Conservation (phyloP, 2,888 invertebrate species). For the Eupsilia transversa region DNA sequence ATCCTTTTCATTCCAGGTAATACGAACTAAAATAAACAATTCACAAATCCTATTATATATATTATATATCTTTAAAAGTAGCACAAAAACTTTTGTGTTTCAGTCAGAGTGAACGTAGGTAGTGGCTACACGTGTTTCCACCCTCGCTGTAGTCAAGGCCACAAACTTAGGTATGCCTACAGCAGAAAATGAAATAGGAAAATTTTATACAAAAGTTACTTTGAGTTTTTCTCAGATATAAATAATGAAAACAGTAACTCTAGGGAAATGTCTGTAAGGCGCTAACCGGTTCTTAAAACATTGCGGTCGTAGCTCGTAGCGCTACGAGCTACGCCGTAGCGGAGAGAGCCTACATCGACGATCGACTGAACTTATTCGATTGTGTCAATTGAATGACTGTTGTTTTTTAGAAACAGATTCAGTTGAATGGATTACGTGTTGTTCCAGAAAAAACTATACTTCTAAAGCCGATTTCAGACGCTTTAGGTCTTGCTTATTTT, state of each 20-base stretch:
- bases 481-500: background rate
- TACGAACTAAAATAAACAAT: background rate
- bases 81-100: background rate
- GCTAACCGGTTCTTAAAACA: constrained; percentile 15
- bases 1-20: background rate
- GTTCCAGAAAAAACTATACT: background rate
- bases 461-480: background rate
- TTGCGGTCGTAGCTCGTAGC: constrained; percentile 32
- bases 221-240: constrained; percentile 57
- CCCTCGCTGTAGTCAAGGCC: constrained; percentile 34
- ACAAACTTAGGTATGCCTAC: constrained; percentile 50
- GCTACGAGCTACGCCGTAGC: constrained; percentile 51
- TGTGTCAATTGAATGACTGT: background rate
- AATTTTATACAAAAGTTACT: constrained; percentile 61
- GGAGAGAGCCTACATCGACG: background rate
- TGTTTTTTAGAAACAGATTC: constrained; percentile 14
- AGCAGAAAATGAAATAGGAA: constrained; percentile 65
- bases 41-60: background rate
- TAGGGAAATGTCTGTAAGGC: constrained; percentile 22
- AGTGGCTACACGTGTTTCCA: constrained; percentile 7
- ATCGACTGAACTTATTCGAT: background rate
- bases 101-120: background rate
- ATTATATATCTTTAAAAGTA: background rate
- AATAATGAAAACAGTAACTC: constrained; percentile 65
- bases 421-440: background rate